phyloP scores from a whole-genome alignment of 2,113 vertebrate genomes.

The Neodon shergylaensis region DNA sequence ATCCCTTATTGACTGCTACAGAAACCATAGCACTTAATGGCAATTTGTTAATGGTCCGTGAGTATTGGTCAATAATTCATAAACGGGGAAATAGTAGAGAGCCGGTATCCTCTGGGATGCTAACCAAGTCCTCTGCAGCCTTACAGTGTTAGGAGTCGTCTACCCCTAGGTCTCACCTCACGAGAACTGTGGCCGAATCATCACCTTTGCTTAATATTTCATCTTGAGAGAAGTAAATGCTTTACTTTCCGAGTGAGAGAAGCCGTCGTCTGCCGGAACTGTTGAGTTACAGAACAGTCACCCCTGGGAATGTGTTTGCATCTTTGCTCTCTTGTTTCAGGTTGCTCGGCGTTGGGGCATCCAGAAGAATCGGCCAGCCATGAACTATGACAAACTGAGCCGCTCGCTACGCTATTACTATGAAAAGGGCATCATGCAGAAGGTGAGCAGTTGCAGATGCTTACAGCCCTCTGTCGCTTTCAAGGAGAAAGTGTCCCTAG shows the following conservation, averaged over 20 bases:
- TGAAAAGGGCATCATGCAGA: slow-evolving; percentile 99
- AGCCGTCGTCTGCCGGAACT: not conserved
- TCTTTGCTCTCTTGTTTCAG: slow-evolving; percentile 80
- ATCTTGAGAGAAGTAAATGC: slow-evolving; percentile 37
- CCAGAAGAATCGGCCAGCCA: slow-evolving; percentile 97
- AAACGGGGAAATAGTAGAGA: slow-evolving; percentile 50
- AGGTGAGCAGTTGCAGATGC: slow-evolving; percentile 82
- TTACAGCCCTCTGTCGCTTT: not conserved
- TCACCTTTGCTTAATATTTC: slow-evolving; percentile 45
- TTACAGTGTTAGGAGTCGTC: slow-evolving; percentile 58
- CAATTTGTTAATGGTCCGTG: slow-evolving; percentile 78
- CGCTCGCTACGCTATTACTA: slow-evolving; percentile 98
- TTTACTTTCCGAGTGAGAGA: slow-evolving; percentile 56
- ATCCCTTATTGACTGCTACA: slow-evolving; percentile 82
- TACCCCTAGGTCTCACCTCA: slow-evolving; percentile 28
- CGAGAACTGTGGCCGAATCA: slow-evolving; percentile 25
- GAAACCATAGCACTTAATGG: slow-evolving; percentile 80
- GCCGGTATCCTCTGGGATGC: slow-evolving; percentile 69
- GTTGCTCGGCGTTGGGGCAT: slow-evolving; percentile 98
- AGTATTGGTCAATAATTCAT: slow-evolving; percentile 78
- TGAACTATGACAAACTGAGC: slow-evolving; percentile 99
- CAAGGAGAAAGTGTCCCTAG: not conserved
- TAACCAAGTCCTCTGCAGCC: slow-evolving; percentile 53
- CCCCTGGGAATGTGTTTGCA: not conserved
- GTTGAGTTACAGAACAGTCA: not conserved